Evolutionary conservation across 1,140 invertebrate genomes (phyloP), one percentile per base, ranked within the genome.

Genomic region (Drosophila eugracilis): DNA sequence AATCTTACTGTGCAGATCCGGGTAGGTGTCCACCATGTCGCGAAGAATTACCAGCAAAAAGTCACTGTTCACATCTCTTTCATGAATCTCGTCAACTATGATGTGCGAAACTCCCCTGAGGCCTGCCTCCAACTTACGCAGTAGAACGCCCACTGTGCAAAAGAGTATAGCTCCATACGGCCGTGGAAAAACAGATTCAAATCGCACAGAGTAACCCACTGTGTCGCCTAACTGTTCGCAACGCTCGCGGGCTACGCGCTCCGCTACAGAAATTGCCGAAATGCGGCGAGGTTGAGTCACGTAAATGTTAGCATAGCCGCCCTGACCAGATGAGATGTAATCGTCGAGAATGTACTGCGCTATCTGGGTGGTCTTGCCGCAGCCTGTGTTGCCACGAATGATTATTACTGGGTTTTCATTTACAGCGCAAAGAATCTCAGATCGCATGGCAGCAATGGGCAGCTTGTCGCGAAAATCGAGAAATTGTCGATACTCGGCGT

Each of bases 281-380:
- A 99, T 98, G 80, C 98, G 94, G 21, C 98, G 93, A 0, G 98
- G 98, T 83, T 99, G 98, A 0, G 98, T 99, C 10, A 98, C 96
- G 60, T 97, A 95, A 45, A 99, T 95, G 90, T 97, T 96, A 77
- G 96, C 96, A 93, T 95, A 95, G 22, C 95, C 95, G 53, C 97
- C 95, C 92, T 96, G 95, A 0, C 96, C 96, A 2, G 95, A 96
- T n/a, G 95, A 94, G 15, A 99, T 95, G 86, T 97, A 99, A 89
- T 98, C 97, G 91, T 99, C 98, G 44, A 99, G 91, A 78, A 99
- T 98, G 90, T 97, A 99, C 86, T 99, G 98, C 59, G 97, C 98
- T 37, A 98, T 96, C 93, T 97, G 94, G 0, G 95, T 96, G 0
- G 95, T 96, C 92, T 96, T 96, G 73, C 98, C 98, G 86, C 97